Evolutionary conservation across 2,797 vertebrate species (phyloP), one percentile per base, ranked within the genome.

Genomic region (Xerus rutilus): DNA sequence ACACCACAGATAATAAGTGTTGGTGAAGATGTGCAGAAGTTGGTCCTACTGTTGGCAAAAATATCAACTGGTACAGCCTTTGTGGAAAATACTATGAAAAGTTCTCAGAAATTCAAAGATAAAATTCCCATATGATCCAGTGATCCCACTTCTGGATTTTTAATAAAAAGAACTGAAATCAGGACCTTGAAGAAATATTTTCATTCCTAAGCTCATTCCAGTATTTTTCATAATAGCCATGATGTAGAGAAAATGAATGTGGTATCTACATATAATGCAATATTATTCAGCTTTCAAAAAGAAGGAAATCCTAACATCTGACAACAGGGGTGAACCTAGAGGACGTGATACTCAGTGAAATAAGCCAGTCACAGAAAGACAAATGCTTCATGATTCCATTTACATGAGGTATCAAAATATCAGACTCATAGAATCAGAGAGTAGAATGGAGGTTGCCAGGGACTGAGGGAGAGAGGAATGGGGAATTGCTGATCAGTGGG

Each of bases 1-100:
- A 86, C 32, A 20, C 62, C 70, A 96, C 95, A 96, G 97, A 97
- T 49, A 11, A 67, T 59, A 59, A 45, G 25, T 14, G 77, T 43
- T 15, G 20, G 59, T 49, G 52, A 81, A 39, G 52, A 57, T 30
- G 7, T 45, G 67, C 10, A 54, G 87, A 62, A 30, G 62, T 0
- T 45, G 49, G 77, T 12, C 25, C 87, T 74, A 23, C 21, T 65
- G 1, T 57, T 23, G 39, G 43, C 17, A 18, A 15, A 18, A 15
- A 72, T 49, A 32, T 17, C 86, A 82, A 62, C 59, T 14, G 18
- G 3, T 12, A 12, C 21, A 30, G 32, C n/a, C 18, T 62, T 62
- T 17, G 5, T 11, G 52, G 21, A 47, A 86, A 62, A 67, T 20
- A 43, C 35, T 39, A 25, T 28, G 23, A 25, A 52, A 4, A 3